Conservation (phyloP, 2,888 invertebrate species). For the Saturnia pavonia region DNA sequence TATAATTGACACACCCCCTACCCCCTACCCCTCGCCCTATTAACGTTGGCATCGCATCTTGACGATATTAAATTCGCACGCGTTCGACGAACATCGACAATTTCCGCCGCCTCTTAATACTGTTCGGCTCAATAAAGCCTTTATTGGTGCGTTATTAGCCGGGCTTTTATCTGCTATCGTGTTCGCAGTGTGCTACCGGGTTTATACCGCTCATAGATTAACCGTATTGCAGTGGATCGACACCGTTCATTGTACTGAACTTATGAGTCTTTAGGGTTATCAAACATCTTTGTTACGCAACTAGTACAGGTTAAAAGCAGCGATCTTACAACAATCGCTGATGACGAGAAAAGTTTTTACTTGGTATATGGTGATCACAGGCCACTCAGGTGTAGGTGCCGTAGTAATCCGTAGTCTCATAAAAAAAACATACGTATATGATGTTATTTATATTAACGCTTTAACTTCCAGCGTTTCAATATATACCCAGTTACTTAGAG, state of each 20-base stretch:
- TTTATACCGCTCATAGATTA: constrained; percentile 37
- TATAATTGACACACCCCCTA: constrained; percentile 6
- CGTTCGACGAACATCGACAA: constrained; percentile 44
- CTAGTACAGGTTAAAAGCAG: too few species aligned
- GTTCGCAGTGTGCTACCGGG: constrained; percentile 52
- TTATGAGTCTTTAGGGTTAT: background rate
- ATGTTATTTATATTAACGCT: too few species aligned
- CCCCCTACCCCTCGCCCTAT: constrained; percentile 15
- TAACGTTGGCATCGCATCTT: constrained; percentile 33
- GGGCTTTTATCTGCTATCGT: constrained; percentile 54
- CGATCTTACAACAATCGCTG: too few species aligned
- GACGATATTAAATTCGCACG: constrained; percentile 43
- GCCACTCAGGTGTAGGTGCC: too few species aligned
- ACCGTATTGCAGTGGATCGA: background rate
- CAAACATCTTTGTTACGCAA: too few species aligned
- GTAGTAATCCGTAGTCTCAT: too few species aligned
- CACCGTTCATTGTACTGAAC: background rate
- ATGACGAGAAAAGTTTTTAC: too few species aligned
- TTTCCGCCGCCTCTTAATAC: constrained; percentile 52
- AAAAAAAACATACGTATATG: too few species aligned
- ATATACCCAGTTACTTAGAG: too few species aligned
- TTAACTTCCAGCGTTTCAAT: too few species aligned
- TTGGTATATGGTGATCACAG: too few species aligned
- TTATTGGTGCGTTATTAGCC: constrained; percentile 56
- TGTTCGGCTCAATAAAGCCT: constrained; percentile 58